A percentile compares a stretch with the other conserved stretches of the same genome.
Conservation (phyloP, 1,140 invertebrate species). For the Mylabris phalerata region DNA sequence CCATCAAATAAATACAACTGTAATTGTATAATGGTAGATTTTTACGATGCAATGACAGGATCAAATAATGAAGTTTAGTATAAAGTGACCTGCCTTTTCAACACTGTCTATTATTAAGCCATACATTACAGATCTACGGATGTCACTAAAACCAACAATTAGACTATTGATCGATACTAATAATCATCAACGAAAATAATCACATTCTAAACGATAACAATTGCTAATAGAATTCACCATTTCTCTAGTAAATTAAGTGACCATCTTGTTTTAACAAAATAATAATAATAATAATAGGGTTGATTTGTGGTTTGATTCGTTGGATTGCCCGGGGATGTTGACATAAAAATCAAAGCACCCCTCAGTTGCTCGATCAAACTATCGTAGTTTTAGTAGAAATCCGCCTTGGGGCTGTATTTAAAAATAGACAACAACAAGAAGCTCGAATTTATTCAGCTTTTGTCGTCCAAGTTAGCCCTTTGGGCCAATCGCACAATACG, state of each 20-base stretch:
- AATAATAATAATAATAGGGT: no score
- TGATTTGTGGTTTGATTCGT: background rate
- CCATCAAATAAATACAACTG: background rate
- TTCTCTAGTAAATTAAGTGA: no score
- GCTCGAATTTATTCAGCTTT: conserved; percentile 9
- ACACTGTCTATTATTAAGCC: conserved; percentile 41
- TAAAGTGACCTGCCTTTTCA: conserved; percentile 44
- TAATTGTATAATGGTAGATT: conserved; percentile 12
- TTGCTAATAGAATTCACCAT: no score
- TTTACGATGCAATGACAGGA: conserved; percentile 24
- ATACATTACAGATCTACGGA: conserved; percentile 35
- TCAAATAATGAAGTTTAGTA: conserved; percentile 41
- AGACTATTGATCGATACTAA: conserved; percentile 22
- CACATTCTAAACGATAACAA: no score
- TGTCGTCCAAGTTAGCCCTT: conserved; percentile 3
- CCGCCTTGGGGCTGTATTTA: no score
- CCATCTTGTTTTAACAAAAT: no score
- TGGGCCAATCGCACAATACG: background rate
- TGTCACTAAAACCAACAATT: conserved; percentile 36
- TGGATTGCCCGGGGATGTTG: conserved; percentile 13
- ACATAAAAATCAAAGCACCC: conserved; percentile 22
- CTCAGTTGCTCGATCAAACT: background rate
- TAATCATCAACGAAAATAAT: no score
- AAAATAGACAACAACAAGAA: no score
- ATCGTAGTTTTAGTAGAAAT: no score